phyloP scores from a whole-genome alignment of 1,140 invertebrate species.

The Microplitis mediator region DNA sequence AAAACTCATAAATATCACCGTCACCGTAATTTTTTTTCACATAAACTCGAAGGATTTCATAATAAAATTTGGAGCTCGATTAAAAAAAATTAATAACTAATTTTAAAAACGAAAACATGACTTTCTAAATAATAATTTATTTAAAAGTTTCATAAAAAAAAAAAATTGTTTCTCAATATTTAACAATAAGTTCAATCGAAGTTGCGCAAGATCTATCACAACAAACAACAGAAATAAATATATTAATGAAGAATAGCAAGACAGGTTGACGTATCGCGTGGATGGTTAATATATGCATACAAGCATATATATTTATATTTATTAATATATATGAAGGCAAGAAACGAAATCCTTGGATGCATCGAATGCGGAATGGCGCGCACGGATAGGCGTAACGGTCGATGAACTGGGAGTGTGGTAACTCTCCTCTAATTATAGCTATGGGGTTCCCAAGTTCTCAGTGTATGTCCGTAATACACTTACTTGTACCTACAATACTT shows the following conservation, averaged over 20 bases:
- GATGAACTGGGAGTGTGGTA: conserved; percentile 37
- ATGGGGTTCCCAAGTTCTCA: conserved; percentile 1
- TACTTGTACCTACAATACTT: too few relatives aligned
- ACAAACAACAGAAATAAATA: neutral
- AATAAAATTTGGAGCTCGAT: too few relatives aligned
- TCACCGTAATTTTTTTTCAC: too few relatives aligned
- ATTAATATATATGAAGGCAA: neutral
- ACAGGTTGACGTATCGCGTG: neutral
- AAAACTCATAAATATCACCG: too few relatives aligned
- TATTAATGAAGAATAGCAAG: neutral
- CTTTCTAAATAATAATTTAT: too few relatives aligned
- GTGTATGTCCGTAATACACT: neutral
- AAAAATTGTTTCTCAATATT: too few relatives aligned
- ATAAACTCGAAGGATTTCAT: too few relatives aligned
- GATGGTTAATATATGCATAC: neutral
- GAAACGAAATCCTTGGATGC: conserved; percentile 14
- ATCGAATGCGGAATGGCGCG: conserved; percentile 21
- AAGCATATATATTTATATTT: neutral
- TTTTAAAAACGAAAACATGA: too few relatives aligned
- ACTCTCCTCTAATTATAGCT: conserved; percentile 35
- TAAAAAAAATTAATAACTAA: too few relatives aligned
- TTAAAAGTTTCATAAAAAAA: too few relatives aligned
- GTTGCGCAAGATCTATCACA: neutral
- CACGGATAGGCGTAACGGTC: conserved; percentile 36
- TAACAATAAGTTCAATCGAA: neutral